These are phyloP conservation scores for Eupithecia subfuscata DNA, from an alignment of 2,888 invertebrate genomes.

Conservation along the genomic window DNA sequence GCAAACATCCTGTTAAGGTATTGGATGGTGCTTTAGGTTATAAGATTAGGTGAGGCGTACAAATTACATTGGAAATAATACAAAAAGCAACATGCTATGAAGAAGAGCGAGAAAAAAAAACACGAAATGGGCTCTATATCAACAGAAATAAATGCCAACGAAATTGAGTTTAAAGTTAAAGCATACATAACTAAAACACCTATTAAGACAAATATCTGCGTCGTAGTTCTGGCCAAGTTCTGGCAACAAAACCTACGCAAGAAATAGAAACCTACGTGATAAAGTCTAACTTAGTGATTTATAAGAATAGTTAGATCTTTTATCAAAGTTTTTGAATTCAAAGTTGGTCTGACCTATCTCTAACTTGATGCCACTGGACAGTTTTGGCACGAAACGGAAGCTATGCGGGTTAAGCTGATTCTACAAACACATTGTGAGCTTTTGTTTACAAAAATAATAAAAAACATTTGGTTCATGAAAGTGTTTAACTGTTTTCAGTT, in stretches of 20 bases:
- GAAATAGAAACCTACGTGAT: conserved; percentile 6
- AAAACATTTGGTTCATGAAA: not conserved
- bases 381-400: conserved; percentile 50
- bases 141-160: not conserved
- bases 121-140: not conserved
- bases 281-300: conserved; percentile 12
- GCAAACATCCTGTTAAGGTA: not conserved
- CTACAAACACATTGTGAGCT: conserved; percentile 1
- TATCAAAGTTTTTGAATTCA: conserved; percentile 41
- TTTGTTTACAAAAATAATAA: not conserved
- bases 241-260: not conserved
- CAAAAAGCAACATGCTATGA: not conserved
- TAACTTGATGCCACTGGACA: conserved; percentile 41
- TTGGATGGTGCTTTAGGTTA: not conserved
- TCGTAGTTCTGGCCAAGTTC: not conserved
- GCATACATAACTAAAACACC: not conserved
- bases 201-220: not conserved
- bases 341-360: conserved; percentile 39
- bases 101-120: not conserved
- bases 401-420: conserved; percentile 17
- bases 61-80: not conserved
- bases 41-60: not conserved
- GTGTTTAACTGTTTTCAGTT: not conserved
- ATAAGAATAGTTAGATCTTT: conserved; percentile 15
- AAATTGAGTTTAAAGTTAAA: not conserved